These are phyloP conservation scores for Vultur gryphus DNA, from an alignment of 2,797 vertebrate genomes.

Conservation along the genomic window DNA sequence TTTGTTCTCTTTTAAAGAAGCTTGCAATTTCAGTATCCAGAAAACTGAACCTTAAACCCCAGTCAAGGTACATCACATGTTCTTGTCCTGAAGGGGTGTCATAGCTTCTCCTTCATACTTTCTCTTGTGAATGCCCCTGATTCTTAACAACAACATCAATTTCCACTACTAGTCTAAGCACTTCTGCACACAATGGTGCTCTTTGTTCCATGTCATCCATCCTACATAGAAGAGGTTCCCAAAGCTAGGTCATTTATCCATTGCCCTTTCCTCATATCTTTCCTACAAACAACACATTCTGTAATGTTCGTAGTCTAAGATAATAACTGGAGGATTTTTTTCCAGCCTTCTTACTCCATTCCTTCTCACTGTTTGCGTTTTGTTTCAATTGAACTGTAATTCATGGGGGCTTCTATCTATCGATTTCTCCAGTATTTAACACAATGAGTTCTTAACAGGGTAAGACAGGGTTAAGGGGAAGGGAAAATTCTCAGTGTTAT, in stretches of 20 bases:
- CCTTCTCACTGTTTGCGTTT: background rate
- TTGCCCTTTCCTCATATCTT: background rate
- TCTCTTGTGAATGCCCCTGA: background rate
- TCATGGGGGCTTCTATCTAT: background rate
- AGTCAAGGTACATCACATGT: background rate
- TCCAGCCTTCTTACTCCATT: background rate
- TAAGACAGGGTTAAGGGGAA: background rate
- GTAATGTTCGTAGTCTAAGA: background rate
- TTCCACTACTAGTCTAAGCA: background rate
- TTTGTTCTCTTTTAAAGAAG: background rate
- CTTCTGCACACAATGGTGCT: background rate
- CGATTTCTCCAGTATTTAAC: background rate
- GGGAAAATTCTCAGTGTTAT: background rate
- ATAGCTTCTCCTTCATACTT: background rate
- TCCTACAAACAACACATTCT: background rate
- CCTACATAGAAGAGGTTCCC: background rate
- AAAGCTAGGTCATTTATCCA: background rate
- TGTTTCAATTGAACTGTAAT: background rate
- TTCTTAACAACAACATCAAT: background rate
- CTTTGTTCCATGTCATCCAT: background rate
- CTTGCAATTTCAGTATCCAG: background rate
- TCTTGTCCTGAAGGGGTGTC: background rate
- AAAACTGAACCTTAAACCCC: background rate
- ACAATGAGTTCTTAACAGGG: background rate
- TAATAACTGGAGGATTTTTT: background rate